Percentiles rank a stretch among this genome's conserved stretches.
These are phyloP conservation scores for Porites rus DNA, from an alignment of 92 coral and sea anemone species.

Conservation along the genomic window DNA sequence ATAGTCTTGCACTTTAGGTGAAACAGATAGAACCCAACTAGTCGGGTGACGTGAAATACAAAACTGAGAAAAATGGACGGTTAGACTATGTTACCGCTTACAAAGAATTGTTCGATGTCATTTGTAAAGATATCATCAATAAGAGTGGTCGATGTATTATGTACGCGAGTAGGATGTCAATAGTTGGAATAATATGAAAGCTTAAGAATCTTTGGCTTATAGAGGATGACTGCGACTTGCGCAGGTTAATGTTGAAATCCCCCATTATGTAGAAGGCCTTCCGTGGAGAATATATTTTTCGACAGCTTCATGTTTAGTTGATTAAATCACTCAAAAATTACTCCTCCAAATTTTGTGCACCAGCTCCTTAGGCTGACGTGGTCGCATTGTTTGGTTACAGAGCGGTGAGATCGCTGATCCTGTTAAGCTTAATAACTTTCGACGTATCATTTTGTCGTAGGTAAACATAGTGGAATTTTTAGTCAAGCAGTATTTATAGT, in stretches of 20 bases:
- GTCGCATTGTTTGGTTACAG: background rate
- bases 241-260: background rate
- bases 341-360: background rate
- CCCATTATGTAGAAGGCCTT: background rate
- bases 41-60: constrained; percentile 8
- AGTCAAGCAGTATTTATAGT: constrained; percentile 10
- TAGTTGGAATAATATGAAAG: too few relatives aligned
- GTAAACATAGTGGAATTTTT: background rate
- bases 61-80: constrained; percentile 26
- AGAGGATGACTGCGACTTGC: background rate
- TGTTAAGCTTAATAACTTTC: background rate
- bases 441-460: constrained; percentile 11
- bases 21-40: background rate
- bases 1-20: constrained; percentile 20
- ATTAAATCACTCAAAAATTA: background rate
- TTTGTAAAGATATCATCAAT: too few relatives aligned
- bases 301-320: background rate
- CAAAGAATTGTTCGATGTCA: too few relatives aligned
- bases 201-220: too few relatives aligned
- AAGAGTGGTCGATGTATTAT: too few relatives aligned
- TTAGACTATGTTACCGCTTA: constrained; percentile 35
- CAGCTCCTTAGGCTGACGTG: too few relatives aligned
- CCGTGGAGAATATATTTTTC: background rate
- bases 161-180: too few relatives aligned
- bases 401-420: background rate